phyloP scores from a whole-genome alignment of 2,888 invertebrate genomes.

The Graphium colonna region DNA sequence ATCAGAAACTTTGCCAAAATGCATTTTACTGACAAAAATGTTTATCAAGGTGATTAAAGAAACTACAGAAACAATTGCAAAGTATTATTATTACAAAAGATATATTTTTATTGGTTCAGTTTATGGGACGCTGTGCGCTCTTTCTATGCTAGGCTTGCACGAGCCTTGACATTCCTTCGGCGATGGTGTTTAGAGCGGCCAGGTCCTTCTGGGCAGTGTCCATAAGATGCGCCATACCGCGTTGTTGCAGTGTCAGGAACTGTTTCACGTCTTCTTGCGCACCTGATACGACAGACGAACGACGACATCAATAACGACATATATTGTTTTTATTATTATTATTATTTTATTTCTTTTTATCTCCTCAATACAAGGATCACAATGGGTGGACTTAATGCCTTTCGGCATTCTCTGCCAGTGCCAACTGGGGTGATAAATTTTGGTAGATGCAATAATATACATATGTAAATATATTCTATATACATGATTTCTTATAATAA shows the following conservation, averaged over 20 bases:
- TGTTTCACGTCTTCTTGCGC: slow-evolving; percentile 86
- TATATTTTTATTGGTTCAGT: background rate
- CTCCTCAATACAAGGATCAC: no score
- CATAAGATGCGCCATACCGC: slow-evolving; percentile 92
- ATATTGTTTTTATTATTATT: no score
- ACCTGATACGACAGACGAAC: no score
- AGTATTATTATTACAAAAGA: background rate
- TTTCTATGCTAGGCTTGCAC: slow-evolving; percentile 49
- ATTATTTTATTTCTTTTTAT: no score
- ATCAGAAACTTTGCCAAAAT: background rate
- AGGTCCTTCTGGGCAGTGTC: slow-evolving; percentile 90
- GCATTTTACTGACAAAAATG: background rate
- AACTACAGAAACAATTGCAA: no score
- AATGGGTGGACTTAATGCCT: no score
- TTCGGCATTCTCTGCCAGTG: no score
- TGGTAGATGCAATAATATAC: no score
- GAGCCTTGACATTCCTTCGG: slow-evolving; percentile 86
- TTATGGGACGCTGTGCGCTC: background rate
- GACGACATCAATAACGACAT: no score
- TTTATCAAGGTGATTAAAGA: background rate
- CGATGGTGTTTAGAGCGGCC: slow-evolving; percentile 87
- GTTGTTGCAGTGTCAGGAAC: slow-evolving; percentile 92
- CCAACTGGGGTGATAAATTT: no score
- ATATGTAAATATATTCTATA: no score
- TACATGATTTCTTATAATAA: no score